phyloP scores from a whole-genome alignment of 2,113 vertebrate genomes.

The Oreochromis niloticus region DNA sequence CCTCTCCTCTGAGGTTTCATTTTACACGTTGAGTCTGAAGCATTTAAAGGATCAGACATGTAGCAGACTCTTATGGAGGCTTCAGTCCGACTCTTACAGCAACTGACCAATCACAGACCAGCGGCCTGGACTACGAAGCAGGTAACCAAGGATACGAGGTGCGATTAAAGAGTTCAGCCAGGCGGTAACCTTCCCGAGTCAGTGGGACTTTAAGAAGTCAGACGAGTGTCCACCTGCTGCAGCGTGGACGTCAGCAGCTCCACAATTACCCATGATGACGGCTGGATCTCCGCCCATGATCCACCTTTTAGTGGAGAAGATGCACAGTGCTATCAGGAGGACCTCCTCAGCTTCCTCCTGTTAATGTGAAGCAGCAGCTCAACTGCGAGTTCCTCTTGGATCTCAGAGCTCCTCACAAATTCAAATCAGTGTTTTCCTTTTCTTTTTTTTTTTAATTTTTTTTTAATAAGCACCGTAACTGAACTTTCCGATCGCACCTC shows the following conservation, averaged over 20 bases:
- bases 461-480: background rate
- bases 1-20: background rate
- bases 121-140: background rate
- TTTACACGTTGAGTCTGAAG: background rate
- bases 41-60: background rate
- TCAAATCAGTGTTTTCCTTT: background rate
- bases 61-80: background rate
- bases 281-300: background rate
- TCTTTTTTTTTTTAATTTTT: rapidly evolving
- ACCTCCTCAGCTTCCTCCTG: too few relatives aligned
- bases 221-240: background rate
- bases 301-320: too few relatives aligned
- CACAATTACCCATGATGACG: rapidly evolving
- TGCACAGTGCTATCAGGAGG: too few relatives aligned
- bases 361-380: too few relatives aligned
- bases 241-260: background rate
- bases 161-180: background rate
- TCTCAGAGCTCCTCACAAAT: background rate
- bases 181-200: background rate
- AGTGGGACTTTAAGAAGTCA: background rate
- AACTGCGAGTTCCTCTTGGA: too few relatives aligned
- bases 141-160: background rate
- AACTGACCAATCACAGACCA: background rate
- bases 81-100: background rate
- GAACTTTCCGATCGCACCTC: background rate